Conservation (phyloP, 2,797 vertebrate species). For the Argyrosomus regius region DNA sequence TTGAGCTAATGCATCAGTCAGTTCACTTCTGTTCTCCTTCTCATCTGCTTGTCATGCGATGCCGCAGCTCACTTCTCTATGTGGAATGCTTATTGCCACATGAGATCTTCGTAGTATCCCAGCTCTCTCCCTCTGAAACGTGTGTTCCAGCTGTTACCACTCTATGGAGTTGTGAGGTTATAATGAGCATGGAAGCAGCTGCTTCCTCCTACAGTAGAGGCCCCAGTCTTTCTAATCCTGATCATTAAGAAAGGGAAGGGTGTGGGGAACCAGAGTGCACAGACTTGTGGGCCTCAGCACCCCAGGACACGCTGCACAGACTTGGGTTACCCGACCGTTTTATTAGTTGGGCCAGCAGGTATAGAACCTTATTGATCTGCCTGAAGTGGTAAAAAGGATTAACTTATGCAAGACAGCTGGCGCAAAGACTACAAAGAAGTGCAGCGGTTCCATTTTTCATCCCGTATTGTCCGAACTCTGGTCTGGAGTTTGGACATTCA, state of each 20-base stretch:
- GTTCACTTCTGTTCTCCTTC: slow-evolving; percentile 61
- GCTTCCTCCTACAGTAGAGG: slow-evolving; percentile 87
- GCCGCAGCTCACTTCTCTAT: slow-evolving; percentile 61
- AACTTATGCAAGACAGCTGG: slow-evolving; percentile 75
- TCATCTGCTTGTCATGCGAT: slow-evolving; percentile 75
- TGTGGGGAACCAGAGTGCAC: slow-evolving; percentile 70
- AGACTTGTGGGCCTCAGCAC: slow-evolving; percentile 76
- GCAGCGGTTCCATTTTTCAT: slow-evolving; percentile 50
- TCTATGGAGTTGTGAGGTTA: slow-evolving; percentile 83
- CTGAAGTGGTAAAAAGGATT: slow-evolving; percentile 76
- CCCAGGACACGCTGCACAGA: slow-evolving; percentile 71
- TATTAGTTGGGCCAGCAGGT: slow-evolving; percentile 77
- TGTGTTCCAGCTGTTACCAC: slow-evolving; percentile 86
- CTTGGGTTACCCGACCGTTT: slow-evolving; percentile 79
- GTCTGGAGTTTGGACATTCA: slow-evolving; percentile 50
- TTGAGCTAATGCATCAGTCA: slow-evolving; percentile 64
- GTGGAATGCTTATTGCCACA: slow-evolving; percentile 80
- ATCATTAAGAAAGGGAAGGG: slow-evolving; percentile 85
- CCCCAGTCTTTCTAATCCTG: slow-evolving; percentile 85
- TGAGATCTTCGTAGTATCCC: slow-evolving; percentile 76
- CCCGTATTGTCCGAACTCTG: slow-evolving; percentile 38
- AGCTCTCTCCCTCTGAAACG: slow-evolving; percentile 77
- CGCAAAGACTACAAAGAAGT: slow-evolving; percentile 59
- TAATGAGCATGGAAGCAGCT: slow-evolving; percentile 87
- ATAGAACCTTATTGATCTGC: slow-evolving; percentile 78